These are phyloP conservation scores for Smutsia temminckii DNA, from an alignment of 2,797 vertebrate genomes.

Conservation along the genomic window DNA sequence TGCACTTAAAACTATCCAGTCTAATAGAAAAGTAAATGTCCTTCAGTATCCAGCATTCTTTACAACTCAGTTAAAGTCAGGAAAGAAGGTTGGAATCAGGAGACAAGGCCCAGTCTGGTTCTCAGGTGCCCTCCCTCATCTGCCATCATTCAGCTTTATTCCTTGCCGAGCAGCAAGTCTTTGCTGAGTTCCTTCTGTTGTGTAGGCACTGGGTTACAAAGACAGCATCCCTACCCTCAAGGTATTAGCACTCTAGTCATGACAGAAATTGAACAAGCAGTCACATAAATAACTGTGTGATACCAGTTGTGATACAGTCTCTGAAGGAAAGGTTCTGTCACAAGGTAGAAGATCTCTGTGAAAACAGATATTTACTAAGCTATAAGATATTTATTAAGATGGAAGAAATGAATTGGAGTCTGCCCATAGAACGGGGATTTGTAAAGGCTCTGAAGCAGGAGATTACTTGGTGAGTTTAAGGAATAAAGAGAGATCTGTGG, in stretches of 20 bases:
- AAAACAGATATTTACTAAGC: neutral
- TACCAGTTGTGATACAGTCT: neutral
- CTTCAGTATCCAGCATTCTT: neutral
- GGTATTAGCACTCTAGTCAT: neutral
- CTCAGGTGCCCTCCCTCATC: neutral
- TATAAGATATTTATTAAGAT: neutral
- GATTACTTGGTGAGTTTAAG: neutral
- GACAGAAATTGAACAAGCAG: neutral
- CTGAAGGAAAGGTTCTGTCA: neutral
- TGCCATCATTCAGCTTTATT: neutral
- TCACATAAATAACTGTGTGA: neutral
- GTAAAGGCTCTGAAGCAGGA: neutral
- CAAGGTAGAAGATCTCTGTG: neutral
- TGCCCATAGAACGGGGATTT: neutral
- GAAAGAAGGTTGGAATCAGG: neutral
- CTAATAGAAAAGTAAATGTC: constrained; percentile 31
- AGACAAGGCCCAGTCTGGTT: neutral
- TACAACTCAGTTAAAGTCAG: neutral
- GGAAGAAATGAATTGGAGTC: neutral
- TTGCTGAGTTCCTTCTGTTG: neutral
- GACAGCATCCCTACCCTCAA: neutral
- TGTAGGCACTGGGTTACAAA: neutral
- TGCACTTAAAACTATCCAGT: neutral
- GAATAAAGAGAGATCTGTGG: neutral
- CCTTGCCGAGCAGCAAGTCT: neutral